These are phyloP conservation scores for Zoanthus gigantus DNA, from an alignment of 92 coral and sea anemone species.

Conservation along the genomic window DNA sequence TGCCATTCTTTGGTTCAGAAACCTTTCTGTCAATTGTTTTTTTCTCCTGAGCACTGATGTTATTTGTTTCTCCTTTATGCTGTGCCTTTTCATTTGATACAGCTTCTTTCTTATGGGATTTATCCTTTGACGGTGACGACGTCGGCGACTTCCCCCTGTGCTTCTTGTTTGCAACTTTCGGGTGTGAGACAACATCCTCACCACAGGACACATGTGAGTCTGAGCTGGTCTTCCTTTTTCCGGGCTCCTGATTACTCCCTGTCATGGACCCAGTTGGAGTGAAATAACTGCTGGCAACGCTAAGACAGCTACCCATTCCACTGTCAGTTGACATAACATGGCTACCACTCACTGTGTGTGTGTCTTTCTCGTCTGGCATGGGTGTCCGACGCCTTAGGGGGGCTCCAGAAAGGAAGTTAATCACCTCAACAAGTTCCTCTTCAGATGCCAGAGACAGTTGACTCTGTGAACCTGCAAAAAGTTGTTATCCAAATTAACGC, in stretches of 20 bases:
- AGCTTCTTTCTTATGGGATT: slow-evolving; percentile 20
- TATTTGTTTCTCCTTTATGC: background rate
- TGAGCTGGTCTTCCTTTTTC: slow-evolving; percentile 26
- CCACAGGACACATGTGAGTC: slow-evolving; percentile 41
- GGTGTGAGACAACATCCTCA: slow-evolving; percentile 22
- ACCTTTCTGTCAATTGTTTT: background rate
- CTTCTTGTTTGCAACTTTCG: slow-evolving; percentile 29
- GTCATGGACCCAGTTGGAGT: slow-evolving; percentile 57
- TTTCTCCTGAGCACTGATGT: background rate
- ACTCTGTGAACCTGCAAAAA: slow-evolving; percentile 77
- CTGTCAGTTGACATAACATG: slow-evolving; percentile 89
- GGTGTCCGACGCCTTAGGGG: slow-evolving; percentile 70
- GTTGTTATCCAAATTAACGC: background rate
- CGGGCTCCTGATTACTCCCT: background rate
- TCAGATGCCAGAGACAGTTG: slow-evolving; percentile 96
- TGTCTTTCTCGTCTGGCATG: slow-evolving; percentile 64
- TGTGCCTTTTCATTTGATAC: background rate
- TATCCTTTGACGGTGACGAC: slow-evolving; percentile 37
- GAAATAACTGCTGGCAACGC: slow-evolving; percentile 72
- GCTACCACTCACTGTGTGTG: slow-evolving; percentile 76
- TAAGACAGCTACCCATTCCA: slow-evolving; percentile 84
- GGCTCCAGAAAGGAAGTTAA: slow-evolving; percentile 96
- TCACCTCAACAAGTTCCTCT: slow-evolving; percentile 94
- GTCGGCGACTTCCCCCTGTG: slow-evolving; percentile 33
- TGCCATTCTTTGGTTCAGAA: background rate